Conservation (phyloP, 2,113 vertebrate genomes). For the Oryzias javanicus region DNA sequence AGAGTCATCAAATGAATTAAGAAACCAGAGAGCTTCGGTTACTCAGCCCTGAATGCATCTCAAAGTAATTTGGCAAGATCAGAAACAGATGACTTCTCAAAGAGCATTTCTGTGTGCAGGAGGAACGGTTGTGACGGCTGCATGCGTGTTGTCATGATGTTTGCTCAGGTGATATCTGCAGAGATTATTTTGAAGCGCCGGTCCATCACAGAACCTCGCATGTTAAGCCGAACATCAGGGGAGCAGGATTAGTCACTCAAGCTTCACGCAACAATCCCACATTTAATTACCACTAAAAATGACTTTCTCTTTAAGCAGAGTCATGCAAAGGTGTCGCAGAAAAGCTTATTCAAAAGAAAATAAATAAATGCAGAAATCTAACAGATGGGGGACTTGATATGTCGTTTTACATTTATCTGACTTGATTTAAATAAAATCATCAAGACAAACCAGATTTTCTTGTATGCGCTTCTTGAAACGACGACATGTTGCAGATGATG, state of each 20-base stretch:
- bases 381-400: not conserved
- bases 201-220: slow-evolving; percentile 19
- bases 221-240: slow-evolving; percentile 44
- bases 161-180: not conserved
- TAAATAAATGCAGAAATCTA: slow-evolving; percentile 17
- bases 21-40: slow-evolving; percentile 29
- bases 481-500: not conserved
- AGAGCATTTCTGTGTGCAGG: slow-evolving; percentile 15
- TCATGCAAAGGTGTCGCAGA: slow-evolving; percentile 18
- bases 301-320: slow-evolving; percentile 38
- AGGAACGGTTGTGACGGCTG: slow-evolving; percentile 3
- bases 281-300: slow-evolving; percentile 60
- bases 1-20: slow-evolving; percentile 53
- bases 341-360: slow-evolving; percentile 19
- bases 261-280: slow-evolving; percentile 47
- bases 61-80: slow-evolving; percentile 29
- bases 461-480: no score
- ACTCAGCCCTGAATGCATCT: slow-evolving; percentile 24
- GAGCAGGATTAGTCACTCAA: slow-evolving; percentile 51
- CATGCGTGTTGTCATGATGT: not conserved
- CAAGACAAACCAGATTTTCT: no score
- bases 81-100: slow-evolving; percentile 21
- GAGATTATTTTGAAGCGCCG: slow-evolving; percentile 29
- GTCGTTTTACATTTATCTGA: not conserved
- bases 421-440: not conserved